Evolutionary conservation across 2,113 vertebrate genomes (phyloP), one percentile per base, ranked within the genome.

Genomic region (Anarrhichthys ocellatus): DNA sequence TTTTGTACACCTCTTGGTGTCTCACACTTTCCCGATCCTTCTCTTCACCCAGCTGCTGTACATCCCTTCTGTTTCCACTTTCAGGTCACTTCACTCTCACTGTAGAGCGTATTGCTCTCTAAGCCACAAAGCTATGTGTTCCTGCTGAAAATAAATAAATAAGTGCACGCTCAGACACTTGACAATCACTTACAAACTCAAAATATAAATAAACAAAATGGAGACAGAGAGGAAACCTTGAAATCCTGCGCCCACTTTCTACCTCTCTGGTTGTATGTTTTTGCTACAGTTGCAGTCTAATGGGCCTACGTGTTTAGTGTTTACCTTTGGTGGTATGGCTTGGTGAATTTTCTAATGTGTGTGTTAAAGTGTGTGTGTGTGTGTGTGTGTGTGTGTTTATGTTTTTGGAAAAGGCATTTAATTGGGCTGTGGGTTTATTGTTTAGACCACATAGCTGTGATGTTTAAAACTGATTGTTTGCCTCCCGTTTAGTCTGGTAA

Each of bases 61-160:
- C 58, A 61, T 82, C 72, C 59, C 48, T 80, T 78, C 70, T 83
- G 66, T 76, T 89, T 76, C 15, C 56, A 59, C 68, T 84, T 72
- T 81, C 54, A 59, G 65, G 63, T 80, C 83, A 38, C 69, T 52
- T 44, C 81, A 54, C 32, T 80, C 29, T 62, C 7, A 50, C 76
- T 64, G 67, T 13, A 54, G 15, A 54, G 63, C 22, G 8, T 29
- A 64, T 56, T 22, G 1, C 67, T 48, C 54, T 36, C 24, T n/a
- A 52, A 85, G 73, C 78, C 78, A 73, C 81, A 72, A 79, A 87
- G 75, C 83, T 88, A 75, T 62, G 61, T n/a, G 83, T 58, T 90
- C 67, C 81, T 81, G 61, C 40, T 62, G 76, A 84, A 90, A 89
- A 93, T 87, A 92, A 95, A 95, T 87, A 93, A 95, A 94, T 90